Evolutionary conservation across 2,797 vertebrate genomes (phyloP).

Genomic region (Pagetopsis macropterus): DNA sequence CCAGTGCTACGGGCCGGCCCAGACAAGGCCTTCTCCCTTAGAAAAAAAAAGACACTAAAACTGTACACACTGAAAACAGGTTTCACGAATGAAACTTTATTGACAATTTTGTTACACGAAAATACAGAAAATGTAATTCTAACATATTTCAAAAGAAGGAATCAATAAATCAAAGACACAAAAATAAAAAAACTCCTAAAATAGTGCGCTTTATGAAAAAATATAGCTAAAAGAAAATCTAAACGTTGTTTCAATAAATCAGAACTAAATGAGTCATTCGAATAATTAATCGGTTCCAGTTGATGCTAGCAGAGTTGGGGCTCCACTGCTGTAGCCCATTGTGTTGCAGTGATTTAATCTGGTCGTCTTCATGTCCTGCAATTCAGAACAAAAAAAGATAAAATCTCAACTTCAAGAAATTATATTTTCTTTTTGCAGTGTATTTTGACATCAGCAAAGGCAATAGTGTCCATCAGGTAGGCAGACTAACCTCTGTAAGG

Average conservation of each 20-base stretch:
- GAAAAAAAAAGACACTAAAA: no score
- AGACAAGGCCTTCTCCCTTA: no score
- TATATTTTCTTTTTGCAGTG: background rate
- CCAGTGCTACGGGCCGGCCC: no score
- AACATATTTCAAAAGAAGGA: background rate
- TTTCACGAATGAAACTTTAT: slow-evolving; percentile 26
- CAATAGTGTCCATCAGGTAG: background rate
- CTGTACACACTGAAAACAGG: background rate
- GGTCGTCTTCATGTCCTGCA: slow-evolving; percentile 63
- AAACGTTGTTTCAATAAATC: background rate
- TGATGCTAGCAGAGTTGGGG: slow-evolving; percentile 64
- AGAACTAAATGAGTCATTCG: background rate
- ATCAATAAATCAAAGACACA: background rate
- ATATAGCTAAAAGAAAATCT: background rate
- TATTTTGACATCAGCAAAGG: background rate
- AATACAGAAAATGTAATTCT: background rate
- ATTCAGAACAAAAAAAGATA: slow-evolving; percentile 2
- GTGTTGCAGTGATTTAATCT: slow-evolving; percentile 69
- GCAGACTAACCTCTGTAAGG: slow-evolving; percentile 71
- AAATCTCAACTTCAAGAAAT: background rate
- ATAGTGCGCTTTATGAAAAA: no score
- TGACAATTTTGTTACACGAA: background rate
- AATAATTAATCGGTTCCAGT: slow-evolving; percentile 1
- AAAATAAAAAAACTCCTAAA: background rate
- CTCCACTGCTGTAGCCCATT: slow-evolving; percentile 70